A percentile compares a stretch with the other conserved stretches of the same genome.
These are phyloP conservation scores for Folsomia manolachei DNA, from an alignment of 2,888 invertebrate genomes.

Conservation along the genomic window DNA sequence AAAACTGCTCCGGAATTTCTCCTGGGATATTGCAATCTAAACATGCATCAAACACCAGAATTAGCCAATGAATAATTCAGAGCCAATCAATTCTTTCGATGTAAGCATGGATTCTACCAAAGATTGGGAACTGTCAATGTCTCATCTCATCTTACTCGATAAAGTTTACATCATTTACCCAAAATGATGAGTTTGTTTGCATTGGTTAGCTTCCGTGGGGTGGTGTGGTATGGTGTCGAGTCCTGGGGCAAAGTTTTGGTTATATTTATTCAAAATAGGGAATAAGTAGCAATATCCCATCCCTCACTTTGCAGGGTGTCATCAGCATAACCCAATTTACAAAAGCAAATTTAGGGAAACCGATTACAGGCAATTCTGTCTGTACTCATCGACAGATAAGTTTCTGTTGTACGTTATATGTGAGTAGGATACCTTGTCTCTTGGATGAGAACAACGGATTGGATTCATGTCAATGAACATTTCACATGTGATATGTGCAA, in stretches of 20 bases:
- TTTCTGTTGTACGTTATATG: too few relatives aligned
- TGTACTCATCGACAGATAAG: too few relatives aligned
- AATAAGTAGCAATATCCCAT: background rate
- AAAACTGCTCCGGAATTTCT: too few relatives aligned
- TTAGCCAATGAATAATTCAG: background rate
- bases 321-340: background rate
- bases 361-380: background rate
- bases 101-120: too few relatives aligned
- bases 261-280: background rate
- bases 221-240: background rate
- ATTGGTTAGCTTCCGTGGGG: background rate
- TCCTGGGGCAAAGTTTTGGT: background rate
- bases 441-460: too few relatives aligned
- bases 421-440: too few relatives aligned
- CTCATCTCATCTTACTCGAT: background rate
- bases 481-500: too few relatives aligned
- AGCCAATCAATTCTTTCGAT: background rate
- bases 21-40: too few relatives aligned
- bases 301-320: background rate
- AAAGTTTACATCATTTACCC: background rate
- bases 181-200: background rate
- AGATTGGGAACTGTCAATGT: too few relatives aligned
- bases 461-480: too few relatives aligned
- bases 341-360: background rate
- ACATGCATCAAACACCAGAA: too few relatives aligned